Conservation (phyloP, 37 sponge, comb jelly and placozoan genomes). For the Tethya wilhelma region DNA sequence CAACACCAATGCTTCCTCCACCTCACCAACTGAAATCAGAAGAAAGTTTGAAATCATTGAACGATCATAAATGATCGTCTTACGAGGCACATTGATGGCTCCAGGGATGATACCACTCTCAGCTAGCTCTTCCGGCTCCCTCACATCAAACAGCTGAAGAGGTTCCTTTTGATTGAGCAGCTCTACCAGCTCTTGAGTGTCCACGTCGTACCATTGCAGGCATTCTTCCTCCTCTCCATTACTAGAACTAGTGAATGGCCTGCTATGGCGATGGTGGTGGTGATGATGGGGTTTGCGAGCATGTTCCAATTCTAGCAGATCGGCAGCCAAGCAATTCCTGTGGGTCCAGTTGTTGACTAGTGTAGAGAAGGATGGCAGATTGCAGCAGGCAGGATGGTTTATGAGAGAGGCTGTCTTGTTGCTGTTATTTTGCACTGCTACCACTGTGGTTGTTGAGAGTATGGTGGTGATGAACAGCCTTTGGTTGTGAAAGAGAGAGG, state of each 20-base stretch:
- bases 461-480: no score
- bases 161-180: neutral
- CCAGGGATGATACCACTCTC: conserved; percentile 60
- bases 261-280: no score
- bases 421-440: no score
- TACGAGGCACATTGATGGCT: conserved; percentile 86
- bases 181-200: conserved; percentile 29
- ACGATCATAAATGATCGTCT: neutral
- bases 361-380: neutral
- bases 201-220: conserved; percentile 18
- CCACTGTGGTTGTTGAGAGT: no score
- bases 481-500: no score
- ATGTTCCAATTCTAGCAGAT: no score
- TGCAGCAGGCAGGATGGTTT: no score
- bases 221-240: neutral
- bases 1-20: conserved; percentile 66
- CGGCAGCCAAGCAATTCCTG: no score
- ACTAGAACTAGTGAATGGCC: neutral
- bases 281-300: no score
- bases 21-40: conserved; percentile 65
- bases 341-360: no score
- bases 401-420: no score
- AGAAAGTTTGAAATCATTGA: neutral
- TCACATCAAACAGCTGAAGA: conserved; percentile 81
- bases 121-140: conserved; percentile 74